A percentile compares a stretch with the other conserved stretches of the same genome.
phyloP scores from a whole-genome alignment of 2,797 vertebrate genomes.

The Sebastes trivittatus region DNA sequence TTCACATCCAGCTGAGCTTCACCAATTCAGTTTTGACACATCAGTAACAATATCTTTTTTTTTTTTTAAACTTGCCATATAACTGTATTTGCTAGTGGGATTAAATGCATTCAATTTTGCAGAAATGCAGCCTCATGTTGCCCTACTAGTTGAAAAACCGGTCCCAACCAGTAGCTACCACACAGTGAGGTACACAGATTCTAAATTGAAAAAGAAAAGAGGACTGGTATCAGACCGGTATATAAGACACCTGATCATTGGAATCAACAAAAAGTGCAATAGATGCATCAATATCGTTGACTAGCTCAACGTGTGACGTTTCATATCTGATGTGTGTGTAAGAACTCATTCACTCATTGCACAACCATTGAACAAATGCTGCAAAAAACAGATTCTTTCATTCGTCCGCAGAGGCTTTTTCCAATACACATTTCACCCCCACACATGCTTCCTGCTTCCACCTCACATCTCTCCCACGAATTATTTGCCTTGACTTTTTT shows the following conservation, averaged over 20 bases:
- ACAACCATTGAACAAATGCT: not conserved
- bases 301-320: not conserved
- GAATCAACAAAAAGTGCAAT: not conserved
- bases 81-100: not conserved
- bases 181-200: not conserved
- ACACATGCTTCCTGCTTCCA: not conserved
- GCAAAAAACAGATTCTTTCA: constrained; percentile 5
- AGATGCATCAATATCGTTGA: not conserved
- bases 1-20: not conserved
- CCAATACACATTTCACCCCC: not conserved
- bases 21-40: not conserved
- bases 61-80: not conserved
- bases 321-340: not conserved
- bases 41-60: not conserved
- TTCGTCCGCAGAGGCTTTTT: constrained; percentile 15
- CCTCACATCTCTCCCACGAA: not conserved
- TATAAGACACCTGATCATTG: not conserved
- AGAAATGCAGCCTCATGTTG: not conserved
- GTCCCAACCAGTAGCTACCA: not conserved
- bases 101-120: not conserved
- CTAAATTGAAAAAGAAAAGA: not conserved
- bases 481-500: constrained; percentile 7
- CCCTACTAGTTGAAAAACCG: not conserved
- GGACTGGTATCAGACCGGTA: not conserved
- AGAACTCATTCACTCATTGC: not conserved